Evolutionary conservation across 2,113 vertebrate genomes (phyloP).

Genomic region (Labeo catla): DNA sequence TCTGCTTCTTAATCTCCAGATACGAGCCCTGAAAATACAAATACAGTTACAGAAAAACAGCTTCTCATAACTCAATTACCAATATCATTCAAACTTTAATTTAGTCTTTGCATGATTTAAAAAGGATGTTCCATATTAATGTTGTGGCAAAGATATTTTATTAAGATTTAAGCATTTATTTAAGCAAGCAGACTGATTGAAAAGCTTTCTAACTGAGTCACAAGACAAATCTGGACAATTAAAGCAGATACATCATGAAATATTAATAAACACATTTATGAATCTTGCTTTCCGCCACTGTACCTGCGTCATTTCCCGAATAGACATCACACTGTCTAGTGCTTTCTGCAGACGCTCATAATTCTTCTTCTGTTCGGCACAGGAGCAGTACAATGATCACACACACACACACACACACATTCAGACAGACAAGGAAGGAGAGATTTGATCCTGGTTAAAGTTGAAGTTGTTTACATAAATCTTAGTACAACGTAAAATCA

Average conservation of each 20-base stretch:
- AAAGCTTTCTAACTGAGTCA: background rate
- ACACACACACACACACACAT: slow-evolving; percentile 56
- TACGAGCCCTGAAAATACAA: slow-evolving; percentile 88
- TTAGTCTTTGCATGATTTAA: background rate
- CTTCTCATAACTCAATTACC: background rate
- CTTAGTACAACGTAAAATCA: background rate
- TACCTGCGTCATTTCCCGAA: slow-evolving; percentile 99
- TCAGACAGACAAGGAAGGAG: slow-evolving; percentile 55
- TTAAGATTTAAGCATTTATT: background rate
- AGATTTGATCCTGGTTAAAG: slow-evolving; percentile 30
- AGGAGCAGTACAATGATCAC: slow-evolving; percentile 10
- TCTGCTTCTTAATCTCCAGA: slow-evolving; percentile 99
- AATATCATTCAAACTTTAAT: background rate
- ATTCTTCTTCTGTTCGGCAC: slow-evolving; percentile 91
- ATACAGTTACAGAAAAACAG: background rate
- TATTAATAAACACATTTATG: background rate
- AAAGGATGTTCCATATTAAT: background rate
- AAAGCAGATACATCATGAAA: background rate
- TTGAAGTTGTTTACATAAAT: background rate
- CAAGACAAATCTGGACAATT: background rate
- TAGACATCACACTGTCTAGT: slow-evolving; percentile 98
- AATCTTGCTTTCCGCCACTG: background rate
- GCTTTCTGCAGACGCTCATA: slow-evolving; percentile 98
- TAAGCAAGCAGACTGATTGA: background rate
- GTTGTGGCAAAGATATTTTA: background rate